phyloP scores from a whole-genome alignment of 37 sponge, comb jelly and placozoan species.

The Cladorhizidae sp. region DNA sequence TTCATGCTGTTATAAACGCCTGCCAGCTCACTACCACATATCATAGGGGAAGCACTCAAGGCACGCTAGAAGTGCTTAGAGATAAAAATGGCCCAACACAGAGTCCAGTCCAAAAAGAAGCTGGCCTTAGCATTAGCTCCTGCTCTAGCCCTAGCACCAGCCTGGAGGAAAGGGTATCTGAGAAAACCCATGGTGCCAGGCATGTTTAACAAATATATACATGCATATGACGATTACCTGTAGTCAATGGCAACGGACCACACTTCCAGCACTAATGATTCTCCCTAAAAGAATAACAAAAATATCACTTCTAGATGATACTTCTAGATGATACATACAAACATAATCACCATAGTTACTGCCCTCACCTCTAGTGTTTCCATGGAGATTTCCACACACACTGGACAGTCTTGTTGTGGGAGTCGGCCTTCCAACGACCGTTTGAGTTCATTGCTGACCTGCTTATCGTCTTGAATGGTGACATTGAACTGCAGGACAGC shows the following conservation, averaged over 20 bases:
- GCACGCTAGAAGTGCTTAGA: no score
- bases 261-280: constrained; percentile 59
- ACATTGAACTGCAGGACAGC: constrained; percentile 69
- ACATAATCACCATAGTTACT: not conserved
- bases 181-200: no score
- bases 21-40: no score
- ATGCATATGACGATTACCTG: constrained; percentile 24
- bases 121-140: no score
- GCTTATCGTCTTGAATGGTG: constrained; percentile 61
- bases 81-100: no score
- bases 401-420: constrained; percentile 49
- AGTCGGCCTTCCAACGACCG: constrained; percentile 39
- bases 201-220: not conserved
- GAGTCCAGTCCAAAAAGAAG: no score
- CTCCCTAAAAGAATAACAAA: constrained; percentile 39
- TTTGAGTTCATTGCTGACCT: constrained; percentile 57
- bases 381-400: constrained; percentile 70
- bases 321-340: no score
- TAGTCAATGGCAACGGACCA: constrained; percentile 63
- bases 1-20: no score
- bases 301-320: no score
- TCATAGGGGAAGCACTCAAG: no score
- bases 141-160: no score
- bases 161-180: no score
- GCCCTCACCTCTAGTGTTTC: constrained; percentile 65